Percentiles rank a stretch among this genome's conserved stretches.
phyloP scores from a whole-genome alignment of 1,140 invertebrate genomes.

The Armadillidium nasatum region DNA sequence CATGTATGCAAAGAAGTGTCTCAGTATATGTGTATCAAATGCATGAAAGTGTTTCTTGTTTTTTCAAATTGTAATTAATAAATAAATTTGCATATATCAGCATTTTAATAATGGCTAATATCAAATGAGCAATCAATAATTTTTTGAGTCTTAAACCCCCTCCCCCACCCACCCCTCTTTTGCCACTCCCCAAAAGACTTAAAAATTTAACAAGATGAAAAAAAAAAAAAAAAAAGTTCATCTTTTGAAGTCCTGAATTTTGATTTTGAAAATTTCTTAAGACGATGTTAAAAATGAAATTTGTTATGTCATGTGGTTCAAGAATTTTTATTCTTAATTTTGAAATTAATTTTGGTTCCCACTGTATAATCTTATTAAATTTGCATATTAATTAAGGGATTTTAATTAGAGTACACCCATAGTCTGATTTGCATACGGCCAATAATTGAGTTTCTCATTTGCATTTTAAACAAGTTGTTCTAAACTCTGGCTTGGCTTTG shows the following conservation, averaged over 20 bases:
- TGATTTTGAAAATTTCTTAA: neutral
- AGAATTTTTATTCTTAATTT: conserved; percentile 45
- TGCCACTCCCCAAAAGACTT: too few relatives aligned
- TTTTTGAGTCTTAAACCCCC: neutral
- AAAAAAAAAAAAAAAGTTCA: too few relatives aligned
- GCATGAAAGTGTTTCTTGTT: neutral
- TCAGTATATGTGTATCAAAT: neutral
- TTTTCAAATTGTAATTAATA: conserved; percentile 1
- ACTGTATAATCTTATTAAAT: conserved; percentile 46
- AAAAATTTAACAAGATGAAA: too few relatives aligned
- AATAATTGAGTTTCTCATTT: conserved; percentile 46
- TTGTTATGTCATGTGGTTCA: conserved; percentile 36
- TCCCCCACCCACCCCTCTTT: neutral
- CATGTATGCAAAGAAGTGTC: too few relatives aligned
- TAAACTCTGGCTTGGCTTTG: conserved; percentile 8
- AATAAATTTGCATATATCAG: conserved; percentile 3
- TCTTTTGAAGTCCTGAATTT: neutral
- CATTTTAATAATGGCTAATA: neutral
- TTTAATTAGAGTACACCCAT: conserved; percentile 46
- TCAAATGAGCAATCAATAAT: neutral
- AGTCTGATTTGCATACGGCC: conserved; percentile 45
- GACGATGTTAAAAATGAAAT: neutral
- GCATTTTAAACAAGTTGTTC: conserved; percentile 46
- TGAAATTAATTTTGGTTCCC: conserved; percentile 45
- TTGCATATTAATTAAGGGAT: conserved; percentile 46